A percentile compares a stretch with the other conserved stretches of the same genome.
Evolutionary conservation across 92 coral and sea anemone genomes (phyloP).

Genomic region (Epizoanthus rinbou): DNA sequence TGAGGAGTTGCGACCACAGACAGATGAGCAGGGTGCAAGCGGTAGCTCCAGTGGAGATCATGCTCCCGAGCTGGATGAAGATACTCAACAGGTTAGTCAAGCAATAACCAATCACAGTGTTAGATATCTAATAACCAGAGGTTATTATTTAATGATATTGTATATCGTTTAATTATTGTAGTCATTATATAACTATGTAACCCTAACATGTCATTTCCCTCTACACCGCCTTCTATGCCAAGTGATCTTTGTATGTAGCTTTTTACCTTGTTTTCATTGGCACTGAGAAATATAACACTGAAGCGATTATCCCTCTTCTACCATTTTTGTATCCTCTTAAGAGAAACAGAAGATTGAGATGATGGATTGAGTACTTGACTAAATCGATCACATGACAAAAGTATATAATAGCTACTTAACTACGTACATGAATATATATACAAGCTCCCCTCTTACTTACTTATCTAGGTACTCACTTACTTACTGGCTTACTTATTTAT

Average conservation of each 20-base stretch:
- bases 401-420: background rate
- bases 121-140: too few species aligned
- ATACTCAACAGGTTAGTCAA: conserved; percentile 9
- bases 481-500: too few species aligned
- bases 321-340: background rate
- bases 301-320: background rate
- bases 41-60: conserved; percentile 34
- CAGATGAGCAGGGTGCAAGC: conserved; percentile 23
- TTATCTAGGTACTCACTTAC: too few species aligned
- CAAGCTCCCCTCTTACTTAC: too few species aligned
- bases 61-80: background rate
- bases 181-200: too few species aligned
- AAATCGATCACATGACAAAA: too few species aligned
- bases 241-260: conserved; percentile 21
- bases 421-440: background rate
- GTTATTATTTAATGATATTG: too few species aligned
- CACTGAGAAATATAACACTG: background rate
- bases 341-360: too few species aligned
- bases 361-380: too few species aligned
- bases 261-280: conserved; percentile 25
- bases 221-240: conserved; percentile 31
- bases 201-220: too few species aligned
- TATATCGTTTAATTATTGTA: too few species aligned
- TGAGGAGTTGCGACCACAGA: conserved; percentile 38
- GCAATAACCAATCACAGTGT: too few species aligned